Percentiles rank a stretch among this genome's conserved stretches.
These are phyloP conservation scores for Dromas ardeola DNA, from an alignment of 2,113 vertebrate species.

Conservation along the genomic window DNA sequence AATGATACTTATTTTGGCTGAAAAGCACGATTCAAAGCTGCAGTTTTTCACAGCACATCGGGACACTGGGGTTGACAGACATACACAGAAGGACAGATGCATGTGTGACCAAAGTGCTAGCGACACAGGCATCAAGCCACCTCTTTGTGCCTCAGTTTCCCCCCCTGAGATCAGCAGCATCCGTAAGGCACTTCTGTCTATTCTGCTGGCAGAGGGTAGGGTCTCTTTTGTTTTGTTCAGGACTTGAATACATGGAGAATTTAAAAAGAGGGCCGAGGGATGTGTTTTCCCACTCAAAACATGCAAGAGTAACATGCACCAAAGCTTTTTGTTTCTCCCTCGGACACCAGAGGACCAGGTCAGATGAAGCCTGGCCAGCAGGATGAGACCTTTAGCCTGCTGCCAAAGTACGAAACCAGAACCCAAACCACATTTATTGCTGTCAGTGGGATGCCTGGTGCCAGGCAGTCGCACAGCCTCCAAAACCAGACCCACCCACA, in stretches of 20 bases:
- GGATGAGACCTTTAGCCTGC: neutral
- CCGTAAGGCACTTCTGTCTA: neutral
- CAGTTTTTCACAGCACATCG: fast-evolving
- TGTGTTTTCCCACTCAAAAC: neutral
- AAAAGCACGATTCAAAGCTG: neutral
- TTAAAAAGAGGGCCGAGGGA: neutral
- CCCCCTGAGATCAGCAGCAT: neutral
- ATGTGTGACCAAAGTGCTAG: fast-evolving
- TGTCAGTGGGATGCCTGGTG: neutral
- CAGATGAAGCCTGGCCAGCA: neutral
- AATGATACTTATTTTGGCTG: neutral
- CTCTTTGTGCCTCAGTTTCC: neutral
- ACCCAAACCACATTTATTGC: neutral
- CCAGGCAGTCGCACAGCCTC: neutral
- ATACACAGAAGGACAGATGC: neutral
- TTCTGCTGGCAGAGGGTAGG: neutral
- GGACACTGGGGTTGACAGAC: neutral
- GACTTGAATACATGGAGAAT: neutral
- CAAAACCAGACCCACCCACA: neutral
- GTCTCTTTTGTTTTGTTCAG: neutral
- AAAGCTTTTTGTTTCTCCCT: neutral
- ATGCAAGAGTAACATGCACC: neutral
- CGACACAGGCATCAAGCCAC: neutral
- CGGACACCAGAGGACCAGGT: neutral
- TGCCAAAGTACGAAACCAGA: neutral